phyloP scores from a whole-genome alignment of 2,888 invertebrate genomes.

The Dryobota labecula region DNA sequence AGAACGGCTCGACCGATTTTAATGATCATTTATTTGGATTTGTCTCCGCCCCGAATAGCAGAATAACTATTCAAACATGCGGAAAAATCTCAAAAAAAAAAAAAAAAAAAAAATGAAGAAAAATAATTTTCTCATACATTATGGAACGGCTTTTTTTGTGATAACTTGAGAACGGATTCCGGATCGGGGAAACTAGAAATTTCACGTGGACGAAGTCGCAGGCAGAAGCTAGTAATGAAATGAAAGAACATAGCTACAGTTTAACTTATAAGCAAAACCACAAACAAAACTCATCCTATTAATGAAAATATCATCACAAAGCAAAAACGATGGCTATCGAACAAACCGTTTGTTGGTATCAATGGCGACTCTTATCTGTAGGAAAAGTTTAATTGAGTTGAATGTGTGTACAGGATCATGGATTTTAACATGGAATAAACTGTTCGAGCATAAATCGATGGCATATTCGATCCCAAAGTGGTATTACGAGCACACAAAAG shows the following conservation, averaged over 20 bases:
- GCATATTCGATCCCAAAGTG: conserved; percentile 14
- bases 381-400: conserved; percentile 51
- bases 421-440: conserved; percentile 18
- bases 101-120: no score
- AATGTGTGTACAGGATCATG: conserved; percentile 26
- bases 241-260: neutral
- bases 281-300: conserved; percentile 34
- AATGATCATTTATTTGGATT: no score
- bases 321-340: conserved; percentile 27
- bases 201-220: no score
- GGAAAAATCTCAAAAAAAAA: no score
- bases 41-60: no score
- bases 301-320: conserved; percentile 26
- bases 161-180: no score
- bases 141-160: no score
- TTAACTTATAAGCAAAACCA: conserved; percentile 1
- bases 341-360: conserved; percentile 31
- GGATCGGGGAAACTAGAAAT: no score
- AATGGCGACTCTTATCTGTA: conserved; percentile 36
- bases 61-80: no score
- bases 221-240: no score
- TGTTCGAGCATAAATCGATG: conserved; percentile 19
- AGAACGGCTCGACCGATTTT: no score
- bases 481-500: conserved; percentile 39
- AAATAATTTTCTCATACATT: no score